Percentiles rank a stretch among this genome's conserved stretches.
Conservation (phyloP, 2,888 invertebrate species). For the Patella depressa region DNA sequence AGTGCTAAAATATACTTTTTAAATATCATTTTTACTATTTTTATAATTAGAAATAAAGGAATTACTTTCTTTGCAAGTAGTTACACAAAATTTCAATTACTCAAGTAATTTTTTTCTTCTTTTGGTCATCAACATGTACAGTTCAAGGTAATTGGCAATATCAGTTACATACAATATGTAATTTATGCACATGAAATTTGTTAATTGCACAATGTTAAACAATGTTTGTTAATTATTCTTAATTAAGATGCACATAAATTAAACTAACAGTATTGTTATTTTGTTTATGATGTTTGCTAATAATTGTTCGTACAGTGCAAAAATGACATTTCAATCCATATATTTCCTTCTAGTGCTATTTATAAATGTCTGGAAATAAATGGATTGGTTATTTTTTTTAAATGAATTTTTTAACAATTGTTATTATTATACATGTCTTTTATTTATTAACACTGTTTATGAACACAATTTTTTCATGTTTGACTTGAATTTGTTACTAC, state of each 20-base stretch:
- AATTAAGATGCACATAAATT: neutral
- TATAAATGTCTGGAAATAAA: neutral
- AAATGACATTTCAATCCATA: neutral
- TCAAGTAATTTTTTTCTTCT: neutral
- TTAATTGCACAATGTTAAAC: neutral
- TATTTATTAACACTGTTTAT: constrained; percentile 5
- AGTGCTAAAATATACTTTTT: too few species aligned
- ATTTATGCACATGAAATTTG: neutral
- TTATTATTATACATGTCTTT: neutral
- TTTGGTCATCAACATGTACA: neutral
- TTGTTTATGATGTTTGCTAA: neutral
- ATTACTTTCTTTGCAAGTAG: too few species aligned
- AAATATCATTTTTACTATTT: too few species aligned
- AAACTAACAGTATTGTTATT: neutral
- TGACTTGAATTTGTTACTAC: too few species aligned
- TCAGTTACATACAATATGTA: too few species aligned
- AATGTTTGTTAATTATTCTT: too few species aligned
- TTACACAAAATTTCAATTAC: too few species aligned
- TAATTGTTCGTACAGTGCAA: constrained; percentile 4
- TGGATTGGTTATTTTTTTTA: neutral
- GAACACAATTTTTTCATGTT: constrained; percentile 4
- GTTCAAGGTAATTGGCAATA: neutral
- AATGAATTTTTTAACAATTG: neutral
- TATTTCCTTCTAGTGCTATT: neutral
- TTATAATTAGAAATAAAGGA: too few species aligned